Conservation (phyloP, 2,888 invertebrate genomes). For the Rosalia funebris region DNA sequence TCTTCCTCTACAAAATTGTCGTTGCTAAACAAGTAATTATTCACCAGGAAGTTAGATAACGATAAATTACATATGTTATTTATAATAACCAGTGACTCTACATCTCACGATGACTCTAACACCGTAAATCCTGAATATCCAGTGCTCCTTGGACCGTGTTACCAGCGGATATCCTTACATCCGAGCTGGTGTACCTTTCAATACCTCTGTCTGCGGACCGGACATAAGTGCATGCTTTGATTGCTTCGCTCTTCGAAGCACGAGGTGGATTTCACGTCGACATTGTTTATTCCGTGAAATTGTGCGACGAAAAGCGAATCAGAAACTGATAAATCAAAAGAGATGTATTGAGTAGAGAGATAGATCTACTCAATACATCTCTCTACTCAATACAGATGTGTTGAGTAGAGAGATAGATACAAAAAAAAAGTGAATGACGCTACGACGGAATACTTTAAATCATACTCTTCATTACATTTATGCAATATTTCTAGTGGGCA, state of each 20-base stretch:
- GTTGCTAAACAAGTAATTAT: constrained; percentile 4
- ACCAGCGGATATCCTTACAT: constrained; percentile 64
- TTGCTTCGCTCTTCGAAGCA: constrained; percentile 19
- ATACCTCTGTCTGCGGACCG: constrained; percentile 29
- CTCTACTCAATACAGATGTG: too few relatives aligned
- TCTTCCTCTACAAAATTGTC: too few relatives aligned
- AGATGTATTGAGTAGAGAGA: too few relatives aligned
- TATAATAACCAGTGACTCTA: background rate
- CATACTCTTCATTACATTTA: too few relatives aligned
- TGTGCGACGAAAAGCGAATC: background rate
- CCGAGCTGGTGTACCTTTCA: constrained; percentile 50
- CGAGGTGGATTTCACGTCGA: background rate
- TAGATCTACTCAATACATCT: too few relatives aligned
- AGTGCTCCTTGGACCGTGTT: constrained; percentile 62
- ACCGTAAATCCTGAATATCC: constrained; percentile 63
- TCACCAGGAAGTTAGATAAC: constrained; percentile 12
- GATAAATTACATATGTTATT: constrained; percentile 6
- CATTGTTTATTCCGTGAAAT: constrained; percentile 1
- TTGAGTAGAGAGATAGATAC: too few relatives aligned
- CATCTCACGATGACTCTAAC: constrained; percentile 44
- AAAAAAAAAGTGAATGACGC: too few relatives aligned
- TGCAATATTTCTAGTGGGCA: too few relatives aligned
- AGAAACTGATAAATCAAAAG: background rate
- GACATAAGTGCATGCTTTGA: constrained; percentile 35
- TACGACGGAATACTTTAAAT: too few relatives aligned